These are phyloP conservation scores for Aradophagus sp. DNA, from an alignment of 1,140 invertebrate genomes.

Conservation along the genomic window DNA sequence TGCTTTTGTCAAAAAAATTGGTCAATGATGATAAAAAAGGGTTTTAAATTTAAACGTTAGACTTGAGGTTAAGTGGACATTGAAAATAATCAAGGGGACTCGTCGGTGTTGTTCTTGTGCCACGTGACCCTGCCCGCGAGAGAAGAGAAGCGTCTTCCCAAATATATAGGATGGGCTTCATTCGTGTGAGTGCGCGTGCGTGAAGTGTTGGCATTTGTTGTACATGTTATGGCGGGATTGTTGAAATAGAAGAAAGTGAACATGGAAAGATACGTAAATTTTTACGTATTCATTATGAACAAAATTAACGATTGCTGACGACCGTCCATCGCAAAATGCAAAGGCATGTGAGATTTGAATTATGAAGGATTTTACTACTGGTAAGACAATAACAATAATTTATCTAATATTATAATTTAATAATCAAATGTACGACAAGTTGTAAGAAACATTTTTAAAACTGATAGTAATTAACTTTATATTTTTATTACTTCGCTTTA, in stretches of 20 bases:
- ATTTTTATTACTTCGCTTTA: no score
- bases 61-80: conserved; percentile 15
- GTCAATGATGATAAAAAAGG: background rate
- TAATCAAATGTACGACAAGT: no score
- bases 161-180: background rate
- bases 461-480: no score
- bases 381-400: conserved; percentile 5
- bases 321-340: conserved; percentile 16
- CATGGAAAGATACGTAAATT: conserved; percentile 8
- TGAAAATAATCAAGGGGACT: conserved; percentile 11
- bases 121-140: conserved; percentile 14
- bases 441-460: no score
- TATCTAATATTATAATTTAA: no score
- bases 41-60: background rate
- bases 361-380: conserved; percentile 13
- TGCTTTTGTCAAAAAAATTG: background rate
- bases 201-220: conserved; percentile 2
- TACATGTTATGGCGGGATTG: conserved; percentile 1
- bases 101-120: conserved; percentile 16
- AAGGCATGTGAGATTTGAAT: conserved; percentile 19
- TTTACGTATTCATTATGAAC: conserved; percentile 3
- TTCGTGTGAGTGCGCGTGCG: background rate
- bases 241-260: conserved; percentile 12
- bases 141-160: background rate
- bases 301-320: conserved; percentile 9